Evolutionary conservation across 2,888 invertebrate species (phyloP), one percentile per base, ranked within the genome.

Genomic region (Lasioglossum vierecki): DNA sequence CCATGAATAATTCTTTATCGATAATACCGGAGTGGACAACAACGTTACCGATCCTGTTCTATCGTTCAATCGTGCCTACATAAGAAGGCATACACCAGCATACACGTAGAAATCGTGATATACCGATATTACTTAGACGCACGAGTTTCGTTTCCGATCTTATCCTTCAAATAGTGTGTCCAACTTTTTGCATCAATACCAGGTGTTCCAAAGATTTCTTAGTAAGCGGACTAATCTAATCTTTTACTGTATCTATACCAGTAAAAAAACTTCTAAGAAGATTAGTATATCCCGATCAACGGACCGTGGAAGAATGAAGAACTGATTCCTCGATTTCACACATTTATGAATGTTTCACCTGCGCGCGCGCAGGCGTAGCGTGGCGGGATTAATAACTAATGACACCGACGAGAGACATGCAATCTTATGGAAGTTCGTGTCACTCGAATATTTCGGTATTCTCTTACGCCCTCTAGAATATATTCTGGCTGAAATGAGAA

Each of bases 1-100:
- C 73, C 57, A 57, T 66, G 53, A 57, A 68, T 49, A 70, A 68
- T 68, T 71, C 80, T 57, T 82, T 60, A 74, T 74, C 82, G 82
- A 79, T 74, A 79, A 79, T 22, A 8, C 26, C n/a, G 44, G 26
- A 57, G 22, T 1, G 35, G 30, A 70, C 5, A 35, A 11, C 82
- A 46, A 82, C 53, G 22, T 82, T 82, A 82, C 35, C 79, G 79
- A 78, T 53, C 15, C 8, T 35, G 72, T 11, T 70, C 68, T 18
- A 3, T 44, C 35, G 53, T 3, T 46, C 22, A 26, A 49, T 73
- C n/a, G 6, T 41, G 13, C 5, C 9, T 70, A n/a, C 44, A 70
- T 44, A 70, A 70, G 13, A 70, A 41, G 5, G 44, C 5, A 44
- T 13, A 44, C 44, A 46, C 44, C 13, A 46, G 49, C 2, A 30